phyloP scores from a whole-genome alignment of 2,888 invertebrate species.

The Pegoplata infirma region DNA sequence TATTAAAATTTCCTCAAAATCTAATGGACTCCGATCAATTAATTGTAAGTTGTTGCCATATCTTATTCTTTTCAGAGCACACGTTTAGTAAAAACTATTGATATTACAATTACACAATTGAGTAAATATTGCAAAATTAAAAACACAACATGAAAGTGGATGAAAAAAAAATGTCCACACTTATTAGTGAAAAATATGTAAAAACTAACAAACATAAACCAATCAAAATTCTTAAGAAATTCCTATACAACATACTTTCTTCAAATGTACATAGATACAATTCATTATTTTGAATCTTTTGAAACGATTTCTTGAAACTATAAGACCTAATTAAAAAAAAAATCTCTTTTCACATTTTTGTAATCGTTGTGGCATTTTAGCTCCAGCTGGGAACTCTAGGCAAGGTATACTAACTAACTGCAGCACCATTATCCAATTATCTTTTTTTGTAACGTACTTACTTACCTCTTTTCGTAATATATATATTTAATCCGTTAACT shows the following conservation, averaged over 20 bases:
- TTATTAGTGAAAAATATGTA: background rate
- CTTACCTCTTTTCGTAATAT: conserved; percentile 19
- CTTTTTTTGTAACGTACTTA: conserved; percentile 49
- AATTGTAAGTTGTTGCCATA: conserved; percentile 74
- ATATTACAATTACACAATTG: background rate
- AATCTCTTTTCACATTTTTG: conserved; percentile 55
- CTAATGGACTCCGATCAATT: conserved; percentile 75
- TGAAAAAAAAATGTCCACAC: background rate
- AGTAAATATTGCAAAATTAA: background rate
- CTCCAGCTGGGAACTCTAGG: conserved; percentile 77
- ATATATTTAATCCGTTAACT: conserved; percentile 16
- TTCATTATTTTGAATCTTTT: background rate
- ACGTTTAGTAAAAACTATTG: background rate
- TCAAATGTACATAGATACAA: background rate
- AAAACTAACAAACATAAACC: conserved; percentile 8
- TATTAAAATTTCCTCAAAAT: conserved; percentile 76
- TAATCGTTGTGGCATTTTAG: conserved; percentile 65
- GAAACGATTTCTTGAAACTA: conserved; percentile 23
- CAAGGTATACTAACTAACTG: conserved; percentile 69
- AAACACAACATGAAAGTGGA: background rate
- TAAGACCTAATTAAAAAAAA: conserved; percentile 55
- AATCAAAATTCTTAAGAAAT: conserved; percentile 4
- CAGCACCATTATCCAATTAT: conserved; percentile 41
- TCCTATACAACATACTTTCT: background rate
- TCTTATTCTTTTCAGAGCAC: background rate